Evolutionary conservation across 2,113 vertebrate genomes (phyloP).

Genomic region (Copsychus sechellarum): DNA sequence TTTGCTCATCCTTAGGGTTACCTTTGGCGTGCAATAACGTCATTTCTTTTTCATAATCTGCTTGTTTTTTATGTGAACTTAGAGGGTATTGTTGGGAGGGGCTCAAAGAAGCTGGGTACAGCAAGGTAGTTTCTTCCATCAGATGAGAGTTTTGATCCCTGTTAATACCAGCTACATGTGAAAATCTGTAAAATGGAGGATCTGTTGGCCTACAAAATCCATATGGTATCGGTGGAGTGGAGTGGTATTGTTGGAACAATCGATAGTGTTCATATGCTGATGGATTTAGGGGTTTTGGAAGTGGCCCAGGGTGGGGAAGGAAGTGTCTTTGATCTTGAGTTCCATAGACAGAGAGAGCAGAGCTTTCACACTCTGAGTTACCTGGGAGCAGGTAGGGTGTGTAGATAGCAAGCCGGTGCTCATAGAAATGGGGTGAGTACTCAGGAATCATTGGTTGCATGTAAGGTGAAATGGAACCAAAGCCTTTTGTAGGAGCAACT

Average conservation of each 20-base stretch:
- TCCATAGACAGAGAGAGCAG: constrained; percentile 75
- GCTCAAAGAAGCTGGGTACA: constrained; percentile 76
- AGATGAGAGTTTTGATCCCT: constrained; percentile 74
- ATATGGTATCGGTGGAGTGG: constrained; percentile 77
- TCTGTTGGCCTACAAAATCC: constrained; percentile 82
- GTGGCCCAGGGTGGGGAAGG: constrained; percentile 78
- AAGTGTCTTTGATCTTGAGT: constrained; percentile 84
- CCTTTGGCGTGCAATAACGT: constrained; percentile 57
- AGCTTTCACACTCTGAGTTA: constrained; percentile 68
- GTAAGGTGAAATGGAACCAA: constrained; percentile 76
- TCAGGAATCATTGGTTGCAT: constrained; percentile 79
- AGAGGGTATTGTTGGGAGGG: constrained; percentile 63
- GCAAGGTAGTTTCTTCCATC: constrained; percentile 70
- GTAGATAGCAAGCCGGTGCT: constrained; percentile 80
- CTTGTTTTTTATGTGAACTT: constrained; percentile 66
- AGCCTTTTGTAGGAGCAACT: constrained; percentile 68
- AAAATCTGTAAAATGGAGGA: constrained; percentile 73
- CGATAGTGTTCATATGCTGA: constrained; percentile 81
- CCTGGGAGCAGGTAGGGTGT: constrained; percentile 80
- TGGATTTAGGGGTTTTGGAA: constrained; percentile 73
- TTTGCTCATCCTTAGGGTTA: constrained; percentile 66
- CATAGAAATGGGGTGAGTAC: constrained; percentile 83
- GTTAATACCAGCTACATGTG: constrained; percentile 72
- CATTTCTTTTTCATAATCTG: constrained; percentile 68
- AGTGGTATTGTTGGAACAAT: constrained; percentile 81